Evolutionary conservation across 1,140 invertebrate genomes (phyloP), one percentile per base, ranked within the genome.

Genomic region (Drosophila chauvacae): DNA sequence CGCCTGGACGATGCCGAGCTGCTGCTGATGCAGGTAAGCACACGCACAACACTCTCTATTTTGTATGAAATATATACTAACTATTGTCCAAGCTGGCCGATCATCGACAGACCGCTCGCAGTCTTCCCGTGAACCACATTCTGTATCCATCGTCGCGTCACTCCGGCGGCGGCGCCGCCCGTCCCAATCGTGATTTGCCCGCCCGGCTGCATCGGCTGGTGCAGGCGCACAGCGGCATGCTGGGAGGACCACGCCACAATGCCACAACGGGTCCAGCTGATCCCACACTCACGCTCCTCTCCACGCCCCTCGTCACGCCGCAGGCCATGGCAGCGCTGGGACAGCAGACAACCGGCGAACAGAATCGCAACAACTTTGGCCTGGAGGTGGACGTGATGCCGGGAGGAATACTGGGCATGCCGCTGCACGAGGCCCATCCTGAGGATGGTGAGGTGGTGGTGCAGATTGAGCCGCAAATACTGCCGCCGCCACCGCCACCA

Each of bases 131-230:
- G 23, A 33, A 26, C 41, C 20, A n/a, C n/a, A 58, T 28, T 14
- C 11, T 44, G 39, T 42, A 30, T 35, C 57, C 57, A 11, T 59
- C 81, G 9, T 69, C 74, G 20, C 81, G 81, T 0, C 23, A 48
- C 51, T 48, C 45, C 28, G 28, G 28, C 28, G 28, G 23, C 23
- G 23, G 23, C 23, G 13, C 14, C 23, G 20, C 13, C 13, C 81
- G 81, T 4, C n/a, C 68, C 45, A 78, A 53, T 50, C 74, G 82
- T 2, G 83, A 79, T 13, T 45, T 86, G 23, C 69, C 79, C n/a
- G 69, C 53, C 26, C 75, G 79, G 0, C 35, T 86, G 58, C 78
- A 79, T 10, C 83, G 82, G 9, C 56, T 61, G 0, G 64, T 73
- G 0, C 79, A 81, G 23, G 61, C 61, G 1, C 70, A 74, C 10